These are phyloP conservation scores for Gymnobelideus leadbeateri DNA, from an alignment of 2,113 vertebrate genomes.

Conservation along the genomic window DNA sequence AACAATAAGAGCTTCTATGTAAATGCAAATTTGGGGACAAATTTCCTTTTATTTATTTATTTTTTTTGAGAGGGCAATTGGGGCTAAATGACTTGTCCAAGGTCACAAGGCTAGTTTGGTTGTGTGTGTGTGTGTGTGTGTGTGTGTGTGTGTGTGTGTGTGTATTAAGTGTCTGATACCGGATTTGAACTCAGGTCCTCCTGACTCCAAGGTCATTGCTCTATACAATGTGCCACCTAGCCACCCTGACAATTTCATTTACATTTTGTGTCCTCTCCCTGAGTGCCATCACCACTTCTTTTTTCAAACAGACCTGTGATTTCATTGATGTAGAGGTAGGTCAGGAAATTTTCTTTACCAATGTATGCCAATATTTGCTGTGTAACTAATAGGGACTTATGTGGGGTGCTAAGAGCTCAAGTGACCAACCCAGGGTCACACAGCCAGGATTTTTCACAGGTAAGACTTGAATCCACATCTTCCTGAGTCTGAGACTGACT, in stretches of 20 bases:
- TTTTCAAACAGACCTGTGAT: not conserved
- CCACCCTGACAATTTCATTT: too few relatives aligned
- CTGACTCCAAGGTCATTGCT: too few relatives aligned
- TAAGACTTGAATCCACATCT: not conserved
- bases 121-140: too few relatives aligned
- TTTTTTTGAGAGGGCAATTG: not conserved
- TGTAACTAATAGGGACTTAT: not conserved
- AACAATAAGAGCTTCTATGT: not conserved
- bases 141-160: too few relatives aligned
- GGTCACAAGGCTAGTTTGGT: too few relatives aligned
- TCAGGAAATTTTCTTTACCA: not conserved
- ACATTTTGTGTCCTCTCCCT: not conserved
- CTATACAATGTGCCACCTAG: too few relatives aligned
- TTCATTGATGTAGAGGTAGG: not conserved
- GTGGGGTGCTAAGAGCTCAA: not conserved
- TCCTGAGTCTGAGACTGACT: not conserved
- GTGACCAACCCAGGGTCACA: not conserved
- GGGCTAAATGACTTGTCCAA: too few relatives aligned
- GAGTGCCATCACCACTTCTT: not conserved
- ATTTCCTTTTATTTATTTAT: not conserved
- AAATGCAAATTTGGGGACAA: not conserved
- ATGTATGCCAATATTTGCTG: not conserved
- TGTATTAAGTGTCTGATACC: too few relatives aligned
- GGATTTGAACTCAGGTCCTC: too few relatives aligned
- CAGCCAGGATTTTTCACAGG: not conserved